Conservation (phyloP, 2,888 invertebrate genomes). For the Idaea aversata region DNA sequence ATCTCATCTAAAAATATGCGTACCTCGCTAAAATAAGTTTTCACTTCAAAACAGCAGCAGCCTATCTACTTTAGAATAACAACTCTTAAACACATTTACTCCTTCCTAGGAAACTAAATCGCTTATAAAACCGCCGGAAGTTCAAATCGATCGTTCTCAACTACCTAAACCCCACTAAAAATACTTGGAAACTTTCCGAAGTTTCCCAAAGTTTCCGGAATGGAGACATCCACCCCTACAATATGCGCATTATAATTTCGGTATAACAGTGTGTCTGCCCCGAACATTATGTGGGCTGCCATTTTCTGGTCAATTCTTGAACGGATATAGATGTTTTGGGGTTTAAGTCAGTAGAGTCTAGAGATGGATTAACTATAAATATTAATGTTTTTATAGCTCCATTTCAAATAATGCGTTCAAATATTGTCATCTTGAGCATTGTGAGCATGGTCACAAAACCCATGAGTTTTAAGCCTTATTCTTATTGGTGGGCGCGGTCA, state of each 20-base stretch:
- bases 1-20: too few relatives aligned
- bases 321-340: slow-evolving; percentile 37
- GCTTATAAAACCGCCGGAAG: not conserved
- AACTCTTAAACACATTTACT: not conserved
- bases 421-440: not conserved
- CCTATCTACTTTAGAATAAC: too few relatives aligned
- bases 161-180: not conserved
- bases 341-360: slow-evolving; percentile 18
- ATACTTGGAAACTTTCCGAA: not conserved
- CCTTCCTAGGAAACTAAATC: not conserved
- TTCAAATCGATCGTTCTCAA: not conserved
- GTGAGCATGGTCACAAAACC: too few relatives aligned
- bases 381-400: not conserved
- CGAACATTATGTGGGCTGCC: slow-evolving; percentile 36
- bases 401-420: not conserved
- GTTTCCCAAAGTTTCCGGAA: not conserved
- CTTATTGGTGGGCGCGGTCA: too few relatives aligned
- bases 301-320: slow-evolving; percentile 45
- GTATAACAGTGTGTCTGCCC: slow-evolving; percentile 21
- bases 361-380: not conserved
- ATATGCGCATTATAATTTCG: slow-evolving; percentile 21
- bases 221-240: not conserved
- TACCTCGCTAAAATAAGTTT: too few relatives aligned
- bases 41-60: not conserved
- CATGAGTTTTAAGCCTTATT: too few relatives aligned